phyloP scores from a whole-genome alignment of 2,888 invertebrate genomes.

The Poecilobothrus nobilitatus region DNA sequence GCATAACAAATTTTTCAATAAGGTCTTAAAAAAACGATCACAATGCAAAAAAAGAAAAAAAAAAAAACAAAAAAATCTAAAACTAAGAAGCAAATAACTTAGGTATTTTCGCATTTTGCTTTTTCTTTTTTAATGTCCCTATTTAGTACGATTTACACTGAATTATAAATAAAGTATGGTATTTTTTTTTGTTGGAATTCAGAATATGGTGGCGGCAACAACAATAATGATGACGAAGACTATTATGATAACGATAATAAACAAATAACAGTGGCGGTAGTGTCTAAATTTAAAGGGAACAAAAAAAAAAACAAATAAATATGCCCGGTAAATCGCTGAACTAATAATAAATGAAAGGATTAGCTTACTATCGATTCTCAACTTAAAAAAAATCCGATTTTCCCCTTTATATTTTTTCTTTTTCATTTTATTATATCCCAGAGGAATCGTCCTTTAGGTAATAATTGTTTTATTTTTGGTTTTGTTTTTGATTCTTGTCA shows the following conservation, averaged over 20 bases:
- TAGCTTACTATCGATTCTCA: background rate
- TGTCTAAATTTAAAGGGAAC: background rate
- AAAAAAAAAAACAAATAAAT: background rate
- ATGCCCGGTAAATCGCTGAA: background rate
- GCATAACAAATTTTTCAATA: background rate
- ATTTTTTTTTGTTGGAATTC: background rate
- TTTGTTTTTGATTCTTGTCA: background rate
- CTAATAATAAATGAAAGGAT: background rate
- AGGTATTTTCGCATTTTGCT: background rate
- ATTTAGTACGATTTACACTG: slow-evolving; percentile 1
- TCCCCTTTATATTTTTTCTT: background rate
- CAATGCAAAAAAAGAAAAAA: background rate
- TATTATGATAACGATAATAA: too few relatives aligned
- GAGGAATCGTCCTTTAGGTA: background rate
- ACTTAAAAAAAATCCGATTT: background rate
- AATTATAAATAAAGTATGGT: slow-evolving; percentile 1
- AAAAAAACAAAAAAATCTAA: background rate
- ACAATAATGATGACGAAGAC: too few relatives aligned
- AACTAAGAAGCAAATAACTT: background rate
- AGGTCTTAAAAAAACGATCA: background rate
- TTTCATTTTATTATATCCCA: background rate
- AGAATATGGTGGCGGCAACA: background rate
- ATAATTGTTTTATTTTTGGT: background rate
- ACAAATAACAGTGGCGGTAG: background rate
- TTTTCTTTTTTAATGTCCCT: background rate